Conservation (phyloP, 1,140 invertebrate species). For the Bombus sylvicola region DNA sequence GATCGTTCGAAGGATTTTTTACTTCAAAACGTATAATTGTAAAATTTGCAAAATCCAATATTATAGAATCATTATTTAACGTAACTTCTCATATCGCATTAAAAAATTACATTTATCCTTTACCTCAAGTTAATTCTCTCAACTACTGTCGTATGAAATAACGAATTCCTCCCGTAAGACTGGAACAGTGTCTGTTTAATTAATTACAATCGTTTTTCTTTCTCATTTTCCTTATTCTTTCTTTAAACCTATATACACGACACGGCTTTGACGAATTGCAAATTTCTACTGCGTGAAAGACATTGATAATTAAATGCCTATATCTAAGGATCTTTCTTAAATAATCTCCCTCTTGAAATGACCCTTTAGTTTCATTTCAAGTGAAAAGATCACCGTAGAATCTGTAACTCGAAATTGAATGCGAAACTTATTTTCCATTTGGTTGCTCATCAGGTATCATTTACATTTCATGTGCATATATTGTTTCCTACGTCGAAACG, state of each 20-base stretch:
- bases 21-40: neutral
- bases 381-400: neutral
- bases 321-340: too few relatives aligned
- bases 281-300: too few relatives aligned
- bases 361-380: neutral
- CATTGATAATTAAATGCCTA: too few relatives aligned
- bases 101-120: neutral
- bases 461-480: neutral
- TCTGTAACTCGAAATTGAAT: too few relatives aligned
- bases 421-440: neutral
- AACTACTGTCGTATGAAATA: neutral
- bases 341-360: neutral
- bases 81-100: neutral
- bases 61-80: neutral
- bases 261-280: too few relatives aligned
- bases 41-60: neutral
- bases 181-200: neutral
- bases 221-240: too few relatives aligned
- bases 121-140: neutral
- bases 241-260: too few relatives aligned
- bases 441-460: neutral
- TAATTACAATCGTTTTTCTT: conserved; percentile 1
- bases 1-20: neutral
- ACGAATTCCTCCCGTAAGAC: neutral
- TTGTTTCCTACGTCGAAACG: neutral